These are phyloP conservation scores for Thamnophis elegans DNA, from an alignment of 2,797 vertebrate species.

Conservation along the genomic window DNA sequence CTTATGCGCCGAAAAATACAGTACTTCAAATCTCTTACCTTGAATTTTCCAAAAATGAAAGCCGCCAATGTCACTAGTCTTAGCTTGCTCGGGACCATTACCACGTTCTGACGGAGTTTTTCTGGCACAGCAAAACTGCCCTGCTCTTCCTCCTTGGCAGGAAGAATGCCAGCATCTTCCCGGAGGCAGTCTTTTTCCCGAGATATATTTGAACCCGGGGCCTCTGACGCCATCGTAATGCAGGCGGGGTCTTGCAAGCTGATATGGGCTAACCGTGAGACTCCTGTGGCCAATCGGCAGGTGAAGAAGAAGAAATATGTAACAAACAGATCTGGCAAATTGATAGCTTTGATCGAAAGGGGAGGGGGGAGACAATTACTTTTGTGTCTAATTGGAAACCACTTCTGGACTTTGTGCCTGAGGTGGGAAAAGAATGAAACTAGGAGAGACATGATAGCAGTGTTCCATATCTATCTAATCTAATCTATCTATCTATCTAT, in stretches of 20 bases:
- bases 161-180: neutral
- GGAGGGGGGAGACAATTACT: no score
- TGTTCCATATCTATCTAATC: no score
- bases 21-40: conserved; percentile 69
- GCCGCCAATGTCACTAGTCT: conserved; percentile 88
- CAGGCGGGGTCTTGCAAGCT: conserved; percentile 83
- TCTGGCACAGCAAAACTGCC: conserved; percentile 84
- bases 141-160: conserved; percentile 16
- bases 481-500: no score
- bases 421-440: no score
- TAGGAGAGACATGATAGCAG: no score
- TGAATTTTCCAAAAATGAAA: conserved; percentile 88
- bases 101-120: conserved; percentile 80
- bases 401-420: no score
- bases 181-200: accelerated
- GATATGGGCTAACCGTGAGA: conserved; percentile 81
- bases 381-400: no score
- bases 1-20: no score
- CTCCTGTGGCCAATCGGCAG: conserved; percentile 66
- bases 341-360: neutral
- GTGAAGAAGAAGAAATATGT: neutral
- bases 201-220: neutral
- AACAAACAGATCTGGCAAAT: neutral
- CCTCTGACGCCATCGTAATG: conserved; percentile 77
- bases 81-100: conserved; percentile 90